Evolutionary conservation across 2,113 vertebrate genomes (phyloP), one percentile per base, ranked within the genome.

Genomic region (Clinocottus analis): DNA sequence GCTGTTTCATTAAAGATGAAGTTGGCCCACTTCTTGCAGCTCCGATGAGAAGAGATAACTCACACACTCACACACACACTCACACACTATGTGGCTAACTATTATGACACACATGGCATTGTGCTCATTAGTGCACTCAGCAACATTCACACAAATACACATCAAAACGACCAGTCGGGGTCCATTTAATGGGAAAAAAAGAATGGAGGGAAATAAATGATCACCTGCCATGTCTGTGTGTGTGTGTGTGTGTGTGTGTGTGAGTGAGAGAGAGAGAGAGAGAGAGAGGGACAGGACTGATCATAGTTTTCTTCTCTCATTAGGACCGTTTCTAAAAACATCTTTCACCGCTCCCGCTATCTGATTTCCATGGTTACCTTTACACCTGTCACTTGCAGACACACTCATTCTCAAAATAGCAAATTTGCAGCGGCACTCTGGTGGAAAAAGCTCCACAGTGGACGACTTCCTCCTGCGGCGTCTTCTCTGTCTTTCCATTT

Each of bases 21-120:
- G 21, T 64, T 69, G 82, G 37, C 84, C 75, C 66, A 72, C 33
- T 89, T 85, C 25, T 71, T 47, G 43, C 67, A 61, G 72, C 67
- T 60, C 59, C 2, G 9, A 25, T 8, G 25, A 62, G 72, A 53
- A 79, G 53, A 43, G 53, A 75, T 82, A 80, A 88, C 59, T 27
- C 21, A 14, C 43, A 63, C 23, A 19, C 47, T 3, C 66, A 27
- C 41, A 67, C 45, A 37, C 27, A 58, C 29, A 35, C 19, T 35
- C 59, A 35, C 59, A n/a, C 59, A 61, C 17, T 5, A 9, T 31
- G 4, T 56, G 37, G 72, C 49, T 37, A 39, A 74, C 59, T 60
- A 56, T 33, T 37, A 31, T 47, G 37, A 41, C 58, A 33, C 35
- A 55, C 53, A 47, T 29, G 19, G 60, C 70, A 13, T 27, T 67